Evolutionary conservation across 1,140 invertebrate genomes (phyloP), one percentile per base, ranked within the genome.

Genomic region (Probaryconus sp.): DNA sequence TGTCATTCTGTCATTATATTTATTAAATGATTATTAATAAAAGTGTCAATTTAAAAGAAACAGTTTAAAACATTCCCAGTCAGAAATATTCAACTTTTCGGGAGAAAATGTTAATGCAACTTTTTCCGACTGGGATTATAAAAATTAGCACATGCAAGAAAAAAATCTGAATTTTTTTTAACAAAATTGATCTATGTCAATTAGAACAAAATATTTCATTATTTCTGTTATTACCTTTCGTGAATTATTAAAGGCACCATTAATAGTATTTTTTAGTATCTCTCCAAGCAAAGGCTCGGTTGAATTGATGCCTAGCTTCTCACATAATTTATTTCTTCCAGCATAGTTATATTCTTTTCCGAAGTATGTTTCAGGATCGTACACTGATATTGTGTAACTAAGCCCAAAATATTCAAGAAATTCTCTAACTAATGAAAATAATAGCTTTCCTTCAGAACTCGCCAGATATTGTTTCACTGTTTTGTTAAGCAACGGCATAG

Each of bases 331-430:
- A 56, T 87, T 84, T 77, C 90, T 87, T 21, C 88, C 88, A 74
- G 83, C 77, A 76, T 90, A 90, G 55, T 88, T 83, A 78, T 89
- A 90, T 67, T 88, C 85, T 64, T 86, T 88, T 10, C 89, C 91
- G 76, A 89, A 82, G 67, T 91, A 91, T 13, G 91, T 89, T 87
- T 94, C 93, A 48, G 91, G 89, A 79, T 93, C 92, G 84, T 92
- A 93, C 5, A 93, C 92, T 51, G 91, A 90, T 75, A 90, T 83
- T 43, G 92, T 92, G 76, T 90, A 93, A 70, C 92, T 89, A 26
- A 94, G 85, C 69, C 91, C 89, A 85, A 93, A 93, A 83, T 89
- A 93, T 82, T 93, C 91, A 53, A 94, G 82, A 84, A 93, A 93
- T 82, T 94, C 92, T 76, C 90, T 87, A 38, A 94, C 91, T 64